These are phyloP conservation scores for Aphelocoma californica DNA, from an alignment of 2,797 vertebrate species.

Conservation along the genomic window DNA sequence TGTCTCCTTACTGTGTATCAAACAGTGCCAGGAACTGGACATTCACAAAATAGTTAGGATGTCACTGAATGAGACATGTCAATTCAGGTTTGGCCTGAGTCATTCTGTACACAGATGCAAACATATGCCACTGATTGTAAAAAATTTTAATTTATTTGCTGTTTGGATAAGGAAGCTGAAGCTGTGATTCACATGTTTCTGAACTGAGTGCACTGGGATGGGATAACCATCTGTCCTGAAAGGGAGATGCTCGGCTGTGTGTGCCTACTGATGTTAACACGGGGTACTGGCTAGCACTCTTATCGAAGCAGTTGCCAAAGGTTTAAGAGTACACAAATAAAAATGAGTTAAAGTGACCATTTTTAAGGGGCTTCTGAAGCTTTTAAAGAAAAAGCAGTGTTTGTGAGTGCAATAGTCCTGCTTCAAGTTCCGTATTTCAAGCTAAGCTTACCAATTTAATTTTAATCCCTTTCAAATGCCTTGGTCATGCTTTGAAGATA, in stretches of 20 bases:
- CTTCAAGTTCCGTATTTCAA: constrained; percentile 45
- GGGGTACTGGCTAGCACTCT: neutral
- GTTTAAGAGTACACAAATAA: constrained; percentile 37
- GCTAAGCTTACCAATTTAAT: constrained; percentile 53
- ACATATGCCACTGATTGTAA: constrained; percentile 63
- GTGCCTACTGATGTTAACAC: neutral
- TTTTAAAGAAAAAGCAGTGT: constrained; percentile 9
- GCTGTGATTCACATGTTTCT: constrained; percentile 59
- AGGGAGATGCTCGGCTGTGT: neutral
- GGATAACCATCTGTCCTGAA: constrained; percentile 67
- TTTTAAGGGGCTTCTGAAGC: neutral
- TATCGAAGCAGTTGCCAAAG: constrained; percentile 5
- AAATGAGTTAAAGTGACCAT: constrained; percentile 2
- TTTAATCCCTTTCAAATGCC: constrained; percentile 68
- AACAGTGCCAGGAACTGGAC: neutral
- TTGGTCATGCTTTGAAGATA: constrained; percentile 65
- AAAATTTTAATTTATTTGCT: constrained; percentile 64
- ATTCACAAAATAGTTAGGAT: neutral
- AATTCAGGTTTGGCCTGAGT: constrained; percentile 58
- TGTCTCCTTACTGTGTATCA: neutral
- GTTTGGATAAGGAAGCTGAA: constrained; percentile 57
- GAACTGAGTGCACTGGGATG: constrained; percentile 51
- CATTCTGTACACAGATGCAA: constrained; percentile 63
- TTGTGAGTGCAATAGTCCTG: neutral
- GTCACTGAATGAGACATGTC: constrained; percentile 2